Conservation (phyloP, 2,113 vertebrate genomes). For the Apodemus speciosus region DNA sequence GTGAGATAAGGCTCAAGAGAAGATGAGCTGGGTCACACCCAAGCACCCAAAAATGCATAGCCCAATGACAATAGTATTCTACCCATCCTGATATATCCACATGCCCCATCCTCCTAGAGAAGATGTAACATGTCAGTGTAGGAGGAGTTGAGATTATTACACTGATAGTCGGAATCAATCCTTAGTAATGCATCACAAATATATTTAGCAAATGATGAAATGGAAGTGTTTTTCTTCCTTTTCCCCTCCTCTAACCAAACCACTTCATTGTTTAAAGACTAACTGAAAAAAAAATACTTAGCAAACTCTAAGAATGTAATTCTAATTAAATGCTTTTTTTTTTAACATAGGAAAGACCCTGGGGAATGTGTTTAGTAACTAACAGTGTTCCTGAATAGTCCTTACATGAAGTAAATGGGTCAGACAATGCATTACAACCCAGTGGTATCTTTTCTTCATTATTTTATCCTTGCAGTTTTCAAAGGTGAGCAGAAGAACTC, state of each 20-base stretch:
- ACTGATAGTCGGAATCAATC: not conserved
- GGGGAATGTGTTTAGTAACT: conserved; percentile 66
- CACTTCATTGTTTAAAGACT: conserved; percentile 67
- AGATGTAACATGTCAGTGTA: not conserved
- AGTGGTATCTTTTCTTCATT: not conserved
- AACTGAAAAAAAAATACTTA: conserved; percentile 64
- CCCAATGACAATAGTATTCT: fast-evolving
- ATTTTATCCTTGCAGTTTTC: not conserved
- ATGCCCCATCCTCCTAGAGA: not conserved
- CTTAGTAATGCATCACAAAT: conserved; percentile 34
- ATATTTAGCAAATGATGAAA: conserved; percentile 65
- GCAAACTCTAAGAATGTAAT: conserved; percentile 56
- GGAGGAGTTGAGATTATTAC: not conserved
- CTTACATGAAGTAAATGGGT: conserved; percentile 49
- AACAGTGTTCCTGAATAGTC: conserved; percentile 45
- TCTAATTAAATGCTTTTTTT: conserved; percentile 72
- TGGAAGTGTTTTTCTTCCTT: conserved; percentile 50
- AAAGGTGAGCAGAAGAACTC: not conserved
- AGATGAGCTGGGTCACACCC: fast-evolving
- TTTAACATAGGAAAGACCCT: conserved; percentile 36
- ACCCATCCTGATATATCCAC: not conserved
- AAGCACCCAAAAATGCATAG: fast-evolving
- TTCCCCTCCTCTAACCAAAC: conserved; percentile 61
- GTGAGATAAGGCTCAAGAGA: not conserved
- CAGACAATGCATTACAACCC: conserved; percentile 38